Base-by-base conservation (phyloP, 2,888 invertebrate species). In the Meteorus colon region DNA sequence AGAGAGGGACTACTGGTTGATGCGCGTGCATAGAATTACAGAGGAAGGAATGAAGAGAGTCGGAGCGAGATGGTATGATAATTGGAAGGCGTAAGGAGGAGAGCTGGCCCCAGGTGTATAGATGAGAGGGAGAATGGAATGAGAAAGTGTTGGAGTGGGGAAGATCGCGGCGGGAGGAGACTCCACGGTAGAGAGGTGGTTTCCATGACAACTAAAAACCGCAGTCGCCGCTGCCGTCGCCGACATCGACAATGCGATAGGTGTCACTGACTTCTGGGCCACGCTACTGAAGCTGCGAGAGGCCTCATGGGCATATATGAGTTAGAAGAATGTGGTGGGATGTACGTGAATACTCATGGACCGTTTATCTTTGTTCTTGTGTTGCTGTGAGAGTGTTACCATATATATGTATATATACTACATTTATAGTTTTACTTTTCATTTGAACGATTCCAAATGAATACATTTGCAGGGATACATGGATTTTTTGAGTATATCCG, bases 251-350 rank as follows among this genome's bases (percentile, higher is more conserved):
- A 88, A 88, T 87, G 85, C 84, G 83, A 87, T 86, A 88, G 88
- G 88, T 89, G 89, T 89, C 89, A 89, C 88, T 89, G 89, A 89
- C 89, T 89, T 86, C 88, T 87, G 86, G 86, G 81, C 81, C 82
- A 82, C 80, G 77, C 78, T 77, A 78, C 72, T 72, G 70, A 70
- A 19, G 70, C 67, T 51, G 29, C n/a, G 45, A n/a, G 27, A 51
- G 29, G 48, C 60, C 60, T 63, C 63, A 31, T 29, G 63, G 69
- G 48, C 73, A 48, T 72, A 69, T 77, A 74, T 73, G 27, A 68
- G 27, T 55, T 55, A 19, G 16, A 69, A 34, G 31, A 69, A 69
- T 55, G 51, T 19, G 6, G n/a, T 19, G 14, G 48, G 12, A 24
- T 27, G 4, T 19, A 24, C 2, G 19, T 19, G 2, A 12, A 37